phyloP scores from a whole-genome alignment of 2,888 invertebrate species.

The Habroteleia sp. region DNA sequence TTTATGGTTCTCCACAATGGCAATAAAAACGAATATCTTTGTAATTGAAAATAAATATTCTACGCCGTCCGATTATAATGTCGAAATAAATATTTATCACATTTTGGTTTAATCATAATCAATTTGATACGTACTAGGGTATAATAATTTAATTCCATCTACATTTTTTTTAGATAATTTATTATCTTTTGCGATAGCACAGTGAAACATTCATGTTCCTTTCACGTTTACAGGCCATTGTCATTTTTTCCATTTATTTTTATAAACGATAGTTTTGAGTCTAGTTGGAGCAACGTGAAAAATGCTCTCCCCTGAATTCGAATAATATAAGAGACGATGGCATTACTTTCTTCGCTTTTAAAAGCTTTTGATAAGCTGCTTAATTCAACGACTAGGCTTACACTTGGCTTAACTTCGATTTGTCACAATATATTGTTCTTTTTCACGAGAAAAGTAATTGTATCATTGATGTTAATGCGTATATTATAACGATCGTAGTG shows the following conservation, averaged over 20 bases:
- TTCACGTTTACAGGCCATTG: conserved; percentile 1
- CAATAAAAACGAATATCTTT: conserved; percentile 9
- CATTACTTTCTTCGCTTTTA: conserved; percentile 36
- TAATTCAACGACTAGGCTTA: conserved; percentile 48
- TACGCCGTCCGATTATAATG: neutral
- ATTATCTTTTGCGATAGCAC: conserved; percentile 12
- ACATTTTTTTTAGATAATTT: conserved; percentile 9
- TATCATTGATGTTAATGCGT: too few relatives aligned
- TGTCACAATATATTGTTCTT: conserved; percentile 31
- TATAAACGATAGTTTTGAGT: conserved; percentile 18
- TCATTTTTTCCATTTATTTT: conserved; percentile 12
- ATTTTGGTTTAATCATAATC: neutral
- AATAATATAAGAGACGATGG: conserved; percentile 26
- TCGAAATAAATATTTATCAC: conserved; percentile 16
- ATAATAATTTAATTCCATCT: neutral
- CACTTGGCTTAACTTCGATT: conserved; percentile 38
- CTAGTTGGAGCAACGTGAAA: conserved; percentile 21
- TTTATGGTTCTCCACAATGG: conserved; percentile 22
- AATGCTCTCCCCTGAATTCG: conserved; percentile 31
- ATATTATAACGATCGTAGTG: too few relatives aligned
- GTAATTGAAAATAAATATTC: conserved; percentile 8
- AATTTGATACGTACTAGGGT: too few relatives aligned
- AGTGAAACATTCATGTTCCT: neutral
- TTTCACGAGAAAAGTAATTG: conserved; percentile 5
- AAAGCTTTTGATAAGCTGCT: conserved; percentile 57